These are phyloP conservation scores for Frankliniella intonsa DNA, from an alignment of 2,888 invertebrate genomes.

Conservation along the genomic window DNA sequence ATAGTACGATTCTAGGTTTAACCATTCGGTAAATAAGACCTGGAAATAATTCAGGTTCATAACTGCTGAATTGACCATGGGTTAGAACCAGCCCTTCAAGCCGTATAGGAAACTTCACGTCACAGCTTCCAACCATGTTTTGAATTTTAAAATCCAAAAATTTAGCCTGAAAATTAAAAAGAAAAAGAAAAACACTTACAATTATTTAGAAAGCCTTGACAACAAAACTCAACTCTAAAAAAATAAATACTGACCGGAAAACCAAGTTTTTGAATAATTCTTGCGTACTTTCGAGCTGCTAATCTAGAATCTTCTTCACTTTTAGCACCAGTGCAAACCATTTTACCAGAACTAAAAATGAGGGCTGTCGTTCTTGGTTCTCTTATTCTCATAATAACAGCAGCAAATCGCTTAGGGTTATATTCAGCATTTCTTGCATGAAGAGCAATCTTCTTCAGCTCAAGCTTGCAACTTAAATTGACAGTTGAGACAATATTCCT, in stretches of 20 bases:
- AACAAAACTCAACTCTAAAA: slow-evolving; percentile 18
- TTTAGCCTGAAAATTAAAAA: slow-evolving; percentile 54
- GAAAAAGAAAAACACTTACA: neutral
- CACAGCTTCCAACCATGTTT: slow-evolving; percentile 83
- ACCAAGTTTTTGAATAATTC: slow-evolving; percentile 76
- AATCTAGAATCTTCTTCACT: slow-evolving; percentile 74
- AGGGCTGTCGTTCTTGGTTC: slow-evolving; percentile 81
- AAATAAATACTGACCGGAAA: slow-evolving; percentile 54
- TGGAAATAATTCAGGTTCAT: slow-evolving; percentile 65
- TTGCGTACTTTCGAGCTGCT: slow-evolving; percentile 74
- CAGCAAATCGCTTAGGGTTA: slow-evolving; percentile 98
- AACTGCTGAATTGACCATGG: slow-evolving; percentile 70
- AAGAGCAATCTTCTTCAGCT: slow-evolving; percentile 93
- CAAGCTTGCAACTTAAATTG: slow-evolving; percentile 89
- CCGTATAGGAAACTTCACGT: slow-evolving; percentile 79
- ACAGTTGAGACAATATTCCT: slow-evolving; percentile 99
- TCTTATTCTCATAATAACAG: slow-evolving; percentile 92
- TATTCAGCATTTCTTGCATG: slow-evolving; percentile 99
- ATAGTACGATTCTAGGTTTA: slow-evolving; percentile 60
- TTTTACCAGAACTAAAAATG: slow-evolving; percentile 79
- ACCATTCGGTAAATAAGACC: slow-evolving; percentile 66
- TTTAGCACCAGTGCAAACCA: slow-evolving; percentile 84
- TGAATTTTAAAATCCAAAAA: slow-evolving; percentile 77
- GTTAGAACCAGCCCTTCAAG: slow-evolving; percentile 75
- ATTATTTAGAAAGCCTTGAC: neutral